Base-by-base conservation (phyloP, 2,797 vertebrate species). In the Mastacembelus armatus region DNA sequence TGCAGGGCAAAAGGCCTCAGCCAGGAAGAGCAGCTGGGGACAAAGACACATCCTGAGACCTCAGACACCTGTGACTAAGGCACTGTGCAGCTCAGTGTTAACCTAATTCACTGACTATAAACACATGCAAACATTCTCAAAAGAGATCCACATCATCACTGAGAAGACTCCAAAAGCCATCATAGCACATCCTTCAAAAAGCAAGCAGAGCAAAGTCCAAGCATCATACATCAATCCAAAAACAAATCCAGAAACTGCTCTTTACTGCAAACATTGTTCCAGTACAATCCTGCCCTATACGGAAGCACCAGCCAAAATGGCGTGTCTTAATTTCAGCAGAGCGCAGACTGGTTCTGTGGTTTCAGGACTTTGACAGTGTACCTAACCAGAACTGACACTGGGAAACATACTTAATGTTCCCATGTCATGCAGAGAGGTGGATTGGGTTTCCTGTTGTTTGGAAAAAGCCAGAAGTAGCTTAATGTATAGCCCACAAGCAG, bases 371-470 rank as follows among this genome's bases (percentile, higher is more conserved):
- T 72, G 58, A 81, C 43, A 27, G 71, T 0, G 10, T 64, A 72
- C 70, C 66, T 77, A 84, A 87, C 71, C 69, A 71, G 74, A 84
- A 29, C 38, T 67, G 77, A 85, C 49, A 2, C 38, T 67, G 74
- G 67, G 76, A 81, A 83, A 80, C 83, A 42, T 65, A 56, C 62
- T 85, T 72, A 79, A 33, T 59, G n/a, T 74, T 66, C 61, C 74
- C 12, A n/a, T 15, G 22, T 18, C 60, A 66, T 36, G 33, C 56
- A 47, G 11, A 18, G 64, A 70, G 56, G 48, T 4, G 11, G 63
- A 80, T 80, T 45, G 72, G 62, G 72, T 85, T 85, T 85, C 84
- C 42, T 4, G 1, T 50, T 18, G 57, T 72, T 75, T 29, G 38
- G 50, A 73, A 63, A n/a, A 55, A 57, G 12, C 24, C 50, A 40